phyloP scores from a whole-genome alignment of 2,113 vertebrate genomes.

The Miniopterus natalensis region DNA sequence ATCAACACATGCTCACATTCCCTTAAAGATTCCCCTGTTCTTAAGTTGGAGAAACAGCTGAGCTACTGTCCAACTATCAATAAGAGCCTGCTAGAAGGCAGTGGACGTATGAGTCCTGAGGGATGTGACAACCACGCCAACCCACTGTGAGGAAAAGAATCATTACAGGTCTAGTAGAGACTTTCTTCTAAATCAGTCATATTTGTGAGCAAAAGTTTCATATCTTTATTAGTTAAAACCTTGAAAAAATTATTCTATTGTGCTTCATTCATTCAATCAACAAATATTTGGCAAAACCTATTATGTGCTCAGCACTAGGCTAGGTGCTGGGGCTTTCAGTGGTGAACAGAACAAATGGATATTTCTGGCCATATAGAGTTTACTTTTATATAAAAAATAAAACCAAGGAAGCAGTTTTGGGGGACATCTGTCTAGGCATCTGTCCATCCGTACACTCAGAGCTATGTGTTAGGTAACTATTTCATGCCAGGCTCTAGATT shows the following conservation, averaged over 20 bases:
- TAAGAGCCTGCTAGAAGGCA: not conserved
- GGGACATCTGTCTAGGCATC: not conserved
- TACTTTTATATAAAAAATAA: slow-evolving; percentile 28
- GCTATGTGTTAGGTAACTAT: not conserved
- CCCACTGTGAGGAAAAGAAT: not conserved
- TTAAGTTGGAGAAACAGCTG: not conserved
- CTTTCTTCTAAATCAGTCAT: not conserved
- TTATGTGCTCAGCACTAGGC: not conserved
- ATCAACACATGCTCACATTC: not conserved
- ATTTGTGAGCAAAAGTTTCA: not conserved
- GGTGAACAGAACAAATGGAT: not conserved
- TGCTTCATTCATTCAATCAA: not conserved
- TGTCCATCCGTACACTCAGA: not conserved
- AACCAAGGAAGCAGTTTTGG: not conserved
- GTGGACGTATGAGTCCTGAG: not conserved
- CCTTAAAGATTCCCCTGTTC: not conserved
- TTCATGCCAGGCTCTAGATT: not conserved
- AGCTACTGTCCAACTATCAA: not conserved
- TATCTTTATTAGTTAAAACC: not conserved
- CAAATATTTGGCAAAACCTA: not conserved
- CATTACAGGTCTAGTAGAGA: too few species aligned
- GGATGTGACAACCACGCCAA: not conserved
- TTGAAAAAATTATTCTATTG: not conserved
- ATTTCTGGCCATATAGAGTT: not conserved
- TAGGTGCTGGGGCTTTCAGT: not conserved